These are phyloP conservation scores for Strigamia crassipes DNA, from an alignment of 2,888 invertebrate species.

Conservation along the genomic window DNA sequence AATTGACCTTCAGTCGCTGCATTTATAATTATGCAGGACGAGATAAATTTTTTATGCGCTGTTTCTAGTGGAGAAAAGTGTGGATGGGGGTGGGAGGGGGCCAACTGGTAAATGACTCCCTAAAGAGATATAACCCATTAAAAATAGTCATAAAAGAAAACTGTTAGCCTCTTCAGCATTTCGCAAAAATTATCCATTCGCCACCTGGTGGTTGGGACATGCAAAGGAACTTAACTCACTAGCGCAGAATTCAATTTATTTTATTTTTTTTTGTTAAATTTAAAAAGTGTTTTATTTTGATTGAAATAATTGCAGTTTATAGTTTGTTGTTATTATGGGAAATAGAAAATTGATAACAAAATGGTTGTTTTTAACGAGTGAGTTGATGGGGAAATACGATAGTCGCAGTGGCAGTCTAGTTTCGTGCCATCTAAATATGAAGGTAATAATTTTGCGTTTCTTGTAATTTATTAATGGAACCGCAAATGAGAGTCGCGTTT, in stretches of 20 bases:
- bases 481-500: slow-evolving; percentile 1
- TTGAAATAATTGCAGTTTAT: too few relatives aligned
- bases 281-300: too few relatives aligned
- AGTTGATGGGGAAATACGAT: too few relatives aligned
- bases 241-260: too few relatives aligned
- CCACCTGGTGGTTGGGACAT: slow-evolving; percentile 22
- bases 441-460: neutral
- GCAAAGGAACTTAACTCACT: neutral
- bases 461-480: slow-evolving; percentile 1
- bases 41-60: slow-evolving; percentile 20
- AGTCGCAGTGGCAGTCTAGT: too few relatives aligned
- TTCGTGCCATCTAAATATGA: neutral
- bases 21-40: neutral
- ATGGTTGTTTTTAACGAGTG: too few relatives aligned
- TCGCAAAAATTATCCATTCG: neutral
- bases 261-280: too few relatives aligned
- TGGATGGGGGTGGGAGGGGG: neutral
- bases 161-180: slow-evolving; percentile 18
- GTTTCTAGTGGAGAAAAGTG: neutral
- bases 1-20: neutral
- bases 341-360: too few relatives aligned
- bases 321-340: too few relatives aligned
- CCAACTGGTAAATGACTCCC: neutral
- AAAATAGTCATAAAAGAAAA: slow-evolving; percentile 30
- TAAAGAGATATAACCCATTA: slow-evolving; percentile 30